Conservation (phyloP, 2,888 invertebrate species). For the Andrena camellia region DNA sequence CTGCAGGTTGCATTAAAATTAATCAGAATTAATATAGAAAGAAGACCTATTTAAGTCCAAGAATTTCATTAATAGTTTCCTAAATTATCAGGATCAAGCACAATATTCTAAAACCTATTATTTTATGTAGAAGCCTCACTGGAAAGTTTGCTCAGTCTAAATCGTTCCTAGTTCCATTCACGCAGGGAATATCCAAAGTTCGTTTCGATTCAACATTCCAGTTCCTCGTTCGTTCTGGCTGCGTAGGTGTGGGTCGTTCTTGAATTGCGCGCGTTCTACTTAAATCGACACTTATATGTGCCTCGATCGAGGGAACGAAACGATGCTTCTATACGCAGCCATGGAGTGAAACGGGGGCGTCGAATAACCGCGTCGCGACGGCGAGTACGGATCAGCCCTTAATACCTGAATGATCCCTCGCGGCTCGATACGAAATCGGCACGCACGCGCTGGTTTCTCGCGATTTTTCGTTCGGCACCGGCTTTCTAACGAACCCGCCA, state of each 20-base stretch:
- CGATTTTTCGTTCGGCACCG: background rate
- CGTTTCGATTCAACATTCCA: constrained; percentile 4
- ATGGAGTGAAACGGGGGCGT: constrained; percentile 42
- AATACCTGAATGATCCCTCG: constrained; percentile 63
- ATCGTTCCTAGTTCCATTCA: background rate
- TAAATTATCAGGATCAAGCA: too few relatives aligned
- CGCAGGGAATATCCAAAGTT: background rate
- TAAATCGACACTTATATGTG: constrained; percentile 62
- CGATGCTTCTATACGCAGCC: constrained; percentile 40
- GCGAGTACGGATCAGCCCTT: constrained; percentile 58
- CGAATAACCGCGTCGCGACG: constrained; percentile 53
- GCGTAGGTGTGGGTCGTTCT: background rate
- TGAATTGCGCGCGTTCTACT: constrained; percentile 52
- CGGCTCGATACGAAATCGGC: constrained; percentile 47
- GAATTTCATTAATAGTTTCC: too few relatives aligned
- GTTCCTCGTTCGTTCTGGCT: background rate
- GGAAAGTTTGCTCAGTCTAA: too few relatives aligned
- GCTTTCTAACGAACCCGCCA: constrained; percentile 23
- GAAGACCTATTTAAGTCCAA: too few relatives aligned
- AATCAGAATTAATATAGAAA: too few relatives aligned
- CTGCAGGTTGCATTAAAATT: too few relatives aligned
- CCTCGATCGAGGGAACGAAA: constrained; percentile 40
- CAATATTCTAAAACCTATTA: too few relatives aligned
- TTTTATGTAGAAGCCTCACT: too few relatives aligned
- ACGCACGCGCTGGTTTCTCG: constrained; percentile 25